A percentile compares a stretch with the other conserved stretches of the same genome.
phyloP scores from a whole-genome alignment of 2,888 invertebrate species.

The Amphipyra berbera region DNA sequence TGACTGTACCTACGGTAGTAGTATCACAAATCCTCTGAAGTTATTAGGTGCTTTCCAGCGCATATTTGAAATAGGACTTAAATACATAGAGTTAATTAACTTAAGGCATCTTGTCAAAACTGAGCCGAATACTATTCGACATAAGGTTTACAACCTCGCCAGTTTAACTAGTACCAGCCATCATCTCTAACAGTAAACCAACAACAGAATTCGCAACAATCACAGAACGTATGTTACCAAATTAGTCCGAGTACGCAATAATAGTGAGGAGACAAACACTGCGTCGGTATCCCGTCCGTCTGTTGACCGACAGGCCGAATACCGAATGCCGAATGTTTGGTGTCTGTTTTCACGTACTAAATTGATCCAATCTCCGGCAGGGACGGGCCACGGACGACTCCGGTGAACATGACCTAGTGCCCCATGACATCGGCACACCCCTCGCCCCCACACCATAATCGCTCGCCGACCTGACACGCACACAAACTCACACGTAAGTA shows the following conservation, averaged over 20 bases:
- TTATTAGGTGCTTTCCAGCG: no score
- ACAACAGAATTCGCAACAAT: constrained; percentile 15
- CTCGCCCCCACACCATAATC: constrained; percentile 71
- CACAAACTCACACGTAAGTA: constrained; percentile 75
- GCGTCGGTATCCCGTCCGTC: neutral
- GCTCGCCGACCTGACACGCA: constrained; percentile 82
- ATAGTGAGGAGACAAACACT: constrained; percentile 30
- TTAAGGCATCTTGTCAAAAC: no score
- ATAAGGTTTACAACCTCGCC: neutral
- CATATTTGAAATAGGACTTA: no score
- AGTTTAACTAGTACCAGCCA: no score
- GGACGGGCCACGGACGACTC: constrained; percentile 71
- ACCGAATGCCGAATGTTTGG: constrained; percentile 34
- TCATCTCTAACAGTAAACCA: constrained; percentile 6
- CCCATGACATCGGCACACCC: constrained; percentile 83
- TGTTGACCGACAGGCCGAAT: constrained; percentile 14
- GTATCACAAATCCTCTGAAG: no score
- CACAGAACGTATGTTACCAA: constrained; percentile 33
- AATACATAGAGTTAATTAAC: no score
- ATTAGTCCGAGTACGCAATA: constrained; percentile 20
- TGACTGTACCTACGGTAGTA: neutral
- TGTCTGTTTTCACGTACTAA: constrained; percentile 38
- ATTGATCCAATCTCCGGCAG: constrained; percentile 67
- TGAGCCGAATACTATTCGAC: no score
- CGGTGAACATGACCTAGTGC: constrained; percentile 86